These are phyloP conservation scores for Corythaixoides concolor DNA, from an alignment of 2,113 vertebrate species.

Conservation along the genomic window DNA sequence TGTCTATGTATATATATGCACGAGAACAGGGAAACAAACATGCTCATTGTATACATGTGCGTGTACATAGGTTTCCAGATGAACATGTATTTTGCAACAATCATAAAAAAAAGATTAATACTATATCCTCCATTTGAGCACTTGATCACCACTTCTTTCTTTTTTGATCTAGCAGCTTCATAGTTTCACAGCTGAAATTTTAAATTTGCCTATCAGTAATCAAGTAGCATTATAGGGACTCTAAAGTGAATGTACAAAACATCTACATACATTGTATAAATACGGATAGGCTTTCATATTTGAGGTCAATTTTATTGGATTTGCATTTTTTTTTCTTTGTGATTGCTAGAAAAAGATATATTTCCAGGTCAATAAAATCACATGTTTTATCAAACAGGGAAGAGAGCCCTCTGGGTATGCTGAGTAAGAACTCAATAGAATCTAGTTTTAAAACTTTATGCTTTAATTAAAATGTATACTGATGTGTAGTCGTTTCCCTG, in stretches of 20 bases:
- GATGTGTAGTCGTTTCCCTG: constrained; percentile 56
- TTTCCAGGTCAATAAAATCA: constrained; percentile 46
- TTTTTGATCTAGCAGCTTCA: background rate
- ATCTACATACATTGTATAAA: background rate
- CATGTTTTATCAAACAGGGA: background rate
- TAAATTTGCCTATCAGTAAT: background rate
- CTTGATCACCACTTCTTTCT: background rate
- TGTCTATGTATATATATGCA: background rate
- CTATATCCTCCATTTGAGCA: background rate
- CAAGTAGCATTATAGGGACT: background rate
- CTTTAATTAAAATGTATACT: constrained; percentile 71
- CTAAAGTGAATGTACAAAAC: background rate
- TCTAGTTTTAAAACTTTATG: constrained; percentile 46
- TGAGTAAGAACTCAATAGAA: constrained; percentile 58
- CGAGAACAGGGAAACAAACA: background rate
- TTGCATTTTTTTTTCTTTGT: background rate
- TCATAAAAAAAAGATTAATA: background rate
- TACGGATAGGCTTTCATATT: background rate
- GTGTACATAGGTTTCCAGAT: background rate
- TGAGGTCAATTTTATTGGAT: background rate
- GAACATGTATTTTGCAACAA: background rate
- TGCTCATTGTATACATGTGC: background rate
- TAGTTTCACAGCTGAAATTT: background rate
- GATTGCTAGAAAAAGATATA: background rate
- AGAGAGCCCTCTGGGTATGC: constrained; percentile 28